Evolutionary conservation across 2,113 vertebrate species (phyloP), one percentile per base, ranked within the genome.

Genomic region (Castor canadensis): DNA sequence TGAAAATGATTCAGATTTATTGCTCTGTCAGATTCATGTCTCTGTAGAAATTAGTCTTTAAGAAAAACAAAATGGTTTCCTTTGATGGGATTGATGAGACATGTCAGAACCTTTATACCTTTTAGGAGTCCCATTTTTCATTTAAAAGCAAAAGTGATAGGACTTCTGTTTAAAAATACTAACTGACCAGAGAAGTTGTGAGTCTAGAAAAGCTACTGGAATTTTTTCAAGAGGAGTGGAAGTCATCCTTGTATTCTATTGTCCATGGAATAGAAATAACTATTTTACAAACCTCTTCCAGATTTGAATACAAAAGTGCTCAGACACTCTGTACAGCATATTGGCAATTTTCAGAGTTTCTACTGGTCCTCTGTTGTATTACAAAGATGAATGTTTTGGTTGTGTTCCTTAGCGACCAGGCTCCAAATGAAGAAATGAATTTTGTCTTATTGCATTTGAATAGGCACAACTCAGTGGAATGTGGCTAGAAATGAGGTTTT

Each of bases 391-490:
- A 40, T 35, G n/a, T 90, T 62, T 45, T 45, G 87, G 22, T 72
- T 79, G 11, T 77, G 38, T 73, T 81, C 43, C 20, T 56, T 79
- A 75, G 72, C 43, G 90, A 20, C 85, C 67, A 77, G 28, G 54
- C 19, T 73, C 28, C 26, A 81, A 76, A 71, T 72, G 77, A 89
- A 75, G 45, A 95, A 91, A 91, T 56, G 32, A 79, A 71, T 47
- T 91, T 86, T 92, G 12, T 87, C 38, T 60, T 28, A 35, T 56
- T 95, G 19, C 22, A 86, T 75, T 88, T 94, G 56, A 94, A 91
- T 64, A 85, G n/a, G 88, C 49, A 64, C 58, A n/a, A 89, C 56
- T 60, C 87, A 67, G 54, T 92, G 40, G 38, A 90, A 88, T 85
- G 52, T 89, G 69, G 11, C 43, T 88, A 67, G 16, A 87, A 62